Conservation (phyloP, 2,888 invertebrate genomes). For the Rhaphigaster nebulosa region DNA sequence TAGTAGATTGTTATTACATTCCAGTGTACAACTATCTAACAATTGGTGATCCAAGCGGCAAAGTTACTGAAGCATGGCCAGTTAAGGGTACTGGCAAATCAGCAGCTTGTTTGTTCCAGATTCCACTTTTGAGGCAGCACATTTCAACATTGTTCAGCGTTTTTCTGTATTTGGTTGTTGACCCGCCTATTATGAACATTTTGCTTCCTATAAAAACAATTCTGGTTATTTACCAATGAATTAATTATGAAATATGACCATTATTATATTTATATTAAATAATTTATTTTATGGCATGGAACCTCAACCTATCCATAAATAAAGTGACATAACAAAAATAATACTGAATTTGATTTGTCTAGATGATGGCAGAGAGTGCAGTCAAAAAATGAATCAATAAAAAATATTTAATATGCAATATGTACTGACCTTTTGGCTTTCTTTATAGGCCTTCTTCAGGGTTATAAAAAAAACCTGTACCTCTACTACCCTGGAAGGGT, state of each 20-base stretch:
- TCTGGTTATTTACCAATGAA: background rate
- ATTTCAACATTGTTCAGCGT: constrained; percentile 60
- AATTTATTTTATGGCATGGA: too few species aligned
- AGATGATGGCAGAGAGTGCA: too few species aligned
- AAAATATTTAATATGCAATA: too few species aligned
- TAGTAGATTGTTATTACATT: background rate
- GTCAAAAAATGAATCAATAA: too few species aligned
- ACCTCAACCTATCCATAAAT: too few species aligned
- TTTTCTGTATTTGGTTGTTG: constrained; percentile 61
- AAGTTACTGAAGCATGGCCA: constrained; percentile 59
- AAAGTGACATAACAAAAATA: too few species aligned
- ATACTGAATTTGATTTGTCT: too few species aligned
- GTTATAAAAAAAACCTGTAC: too few species aligned
- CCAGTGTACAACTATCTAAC: constrained; percentile 17
- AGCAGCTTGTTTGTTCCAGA: constrained; percentile 60
- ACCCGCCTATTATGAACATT: constrained; percentile 62
- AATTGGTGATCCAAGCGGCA: constrained; percentile 44
- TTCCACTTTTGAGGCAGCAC: constrained; percentile 60
- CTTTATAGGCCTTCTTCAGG: too few species aligned
- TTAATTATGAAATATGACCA: background rate
- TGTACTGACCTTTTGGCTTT: too few species aligned
- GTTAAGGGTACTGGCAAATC: constrained; percentile 59
- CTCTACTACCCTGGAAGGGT: too few species aligned
- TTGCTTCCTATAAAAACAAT: constrained; percentile 55
- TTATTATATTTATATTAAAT: too few species aligned